Evolutionary conservation across 2,113 vertebrate species (phyloP).

Genomic region (Isurus oxyrinchus): DNA sequence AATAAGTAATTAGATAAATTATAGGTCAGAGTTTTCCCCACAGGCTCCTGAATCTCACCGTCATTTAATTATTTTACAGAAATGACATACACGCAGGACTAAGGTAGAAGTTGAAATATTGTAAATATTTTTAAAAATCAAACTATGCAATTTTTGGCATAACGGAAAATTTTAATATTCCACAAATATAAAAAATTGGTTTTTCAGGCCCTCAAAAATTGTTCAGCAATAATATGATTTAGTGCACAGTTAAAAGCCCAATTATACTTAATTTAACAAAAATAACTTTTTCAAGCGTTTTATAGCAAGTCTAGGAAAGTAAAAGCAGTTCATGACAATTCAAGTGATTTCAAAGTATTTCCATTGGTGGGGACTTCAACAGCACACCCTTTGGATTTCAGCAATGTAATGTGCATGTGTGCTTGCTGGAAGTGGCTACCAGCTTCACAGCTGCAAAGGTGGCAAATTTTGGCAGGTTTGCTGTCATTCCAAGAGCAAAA

Average conservation of each 20-base stretch:
- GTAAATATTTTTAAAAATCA: too few relatives aligned
- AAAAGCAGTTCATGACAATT: neutral
- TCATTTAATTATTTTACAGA: too few relatives aligned
- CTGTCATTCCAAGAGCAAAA: neutral
- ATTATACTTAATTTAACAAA: neutral
- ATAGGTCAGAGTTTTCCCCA: neutral
- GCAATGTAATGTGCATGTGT: neutral
- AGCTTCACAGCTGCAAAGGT: neutral
- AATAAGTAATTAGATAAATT: neutral
- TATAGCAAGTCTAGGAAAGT: neutral
- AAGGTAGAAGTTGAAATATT: too few relatives aligned
- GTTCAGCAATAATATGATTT: too few relatives aligned
- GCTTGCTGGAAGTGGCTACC: too few relatives aligned
- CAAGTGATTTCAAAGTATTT: too few relatives aligned
- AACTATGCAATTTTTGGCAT: too few relatives aligned
- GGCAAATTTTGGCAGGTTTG: neutral
- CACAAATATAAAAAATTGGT: too few relatives aligned
- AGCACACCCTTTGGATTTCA: neutral
- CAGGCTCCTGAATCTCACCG: too few relatives aligned
- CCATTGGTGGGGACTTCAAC: neutral
- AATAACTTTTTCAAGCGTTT: neutral
- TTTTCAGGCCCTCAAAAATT: too few relatives aligned
- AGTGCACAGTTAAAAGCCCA: neutral
- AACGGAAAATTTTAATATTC: too few relatives aligned
- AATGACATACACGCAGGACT: too few relatives aligned